phyloP scores from a whole-genome alignment of 2,888 invertebrate species.

The Patella caerulea region DNA sequence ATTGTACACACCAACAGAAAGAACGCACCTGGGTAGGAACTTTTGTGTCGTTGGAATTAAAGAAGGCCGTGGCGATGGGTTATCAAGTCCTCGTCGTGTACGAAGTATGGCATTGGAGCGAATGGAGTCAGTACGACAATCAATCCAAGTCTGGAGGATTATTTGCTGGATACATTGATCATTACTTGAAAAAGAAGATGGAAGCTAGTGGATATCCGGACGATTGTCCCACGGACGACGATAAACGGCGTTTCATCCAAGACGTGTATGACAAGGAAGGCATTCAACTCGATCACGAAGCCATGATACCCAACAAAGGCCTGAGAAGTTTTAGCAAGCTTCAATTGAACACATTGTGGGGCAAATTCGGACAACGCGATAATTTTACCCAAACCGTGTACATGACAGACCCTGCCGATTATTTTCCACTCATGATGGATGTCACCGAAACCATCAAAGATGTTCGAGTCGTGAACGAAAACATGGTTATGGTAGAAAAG shows the following conservation, averaged over 20 bases:
- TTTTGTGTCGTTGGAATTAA: not conserved
- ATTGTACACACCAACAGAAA: not conserved
- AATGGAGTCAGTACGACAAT: not conserved
- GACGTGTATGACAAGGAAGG: not conserved
- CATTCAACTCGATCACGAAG: not conserved
- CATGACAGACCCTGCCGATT: not conserved
- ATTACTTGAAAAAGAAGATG: not conserved
- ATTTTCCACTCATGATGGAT: not conserved
- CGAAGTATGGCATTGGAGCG: not conserved
- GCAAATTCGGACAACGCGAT: not conserved
- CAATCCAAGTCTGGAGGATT: slow-evolving; percentile 4
- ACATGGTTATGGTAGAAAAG: not conserved
- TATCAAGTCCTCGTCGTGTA: not conserved
- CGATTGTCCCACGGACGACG: not conserved
- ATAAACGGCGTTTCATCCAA: not conserved
- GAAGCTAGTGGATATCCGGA: not conserved
- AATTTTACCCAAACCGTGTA: not conserved
- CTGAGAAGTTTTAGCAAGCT: not conserved
- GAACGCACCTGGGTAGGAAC: not conserved
- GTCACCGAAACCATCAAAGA: not conserved
- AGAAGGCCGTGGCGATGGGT: not conserved
- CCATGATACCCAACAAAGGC: not conserved
- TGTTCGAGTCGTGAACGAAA: not conserved
- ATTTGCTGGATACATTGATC: not conserved
- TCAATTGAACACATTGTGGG: not conserved